A percentile compares a stretch with the other conserved stretches of the same genome.
Evolutionary conservation across 2,113 vertebrate genomes (phyloP).

Genomic region (Phrynocephalus versicolor): DNA sequence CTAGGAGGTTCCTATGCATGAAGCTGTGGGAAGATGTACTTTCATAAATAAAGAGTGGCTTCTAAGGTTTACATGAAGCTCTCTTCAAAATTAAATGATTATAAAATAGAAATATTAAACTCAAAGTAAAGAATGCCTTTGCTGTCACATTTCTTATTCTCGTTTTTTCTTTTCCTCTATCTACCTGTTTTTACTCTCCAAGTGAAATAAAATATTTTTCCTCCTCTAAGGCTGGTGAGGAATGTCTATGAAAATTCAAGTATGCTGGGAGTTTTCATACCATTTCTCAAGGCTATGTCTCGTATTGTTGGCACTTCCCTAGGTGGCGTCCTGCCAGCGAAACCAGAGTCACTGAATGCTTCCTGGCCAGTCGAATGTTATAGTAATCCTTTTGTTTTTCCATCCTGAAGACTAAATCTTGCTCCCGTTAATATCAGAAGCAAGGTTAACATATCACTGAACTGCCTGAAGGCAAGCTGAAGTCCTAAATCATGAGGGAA

Average conservation of each 20-base stretch:
- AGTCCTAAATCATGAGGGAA: conserved; percentile 25
- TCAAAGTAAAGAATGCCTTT: conserved; percentile 22
- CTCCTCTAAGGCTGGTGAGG: conserved; percentile 37
- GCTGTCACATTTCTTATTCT: conserved; percentile 40
- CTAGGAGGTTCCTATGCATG: background rate
- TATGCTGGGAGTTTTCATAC: conserved; percentile 35
- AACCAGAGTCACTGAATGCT: conserved; percentile 14
- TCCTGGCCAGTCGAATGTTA: conserved; percentile 5
- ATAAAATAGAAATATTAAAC: conserved; percentile 23
- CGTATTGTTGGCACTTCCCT: conserved; percentile 23
- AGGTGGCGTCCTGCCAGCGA: conserved; percentile 54
- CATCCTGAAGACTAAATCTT: conserved; percentile 36
- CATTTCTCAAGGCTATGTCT: conserved; percentile 39
- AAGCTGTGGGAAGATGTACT: background rate
- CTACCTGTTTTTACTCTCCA: background rate
- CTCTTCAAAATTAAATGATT: conserved; percentile 13
- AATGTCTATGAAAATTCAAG: conserved; percentile 48
- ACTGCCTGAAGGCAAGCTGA: conserved; percentile 8
- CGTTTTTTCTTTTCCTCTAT: conserved; percentile 25
- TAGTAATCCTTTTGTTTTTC: conserved; percentile 20
- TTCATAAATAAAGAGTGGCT: background rate
- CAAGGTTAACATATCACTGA: conserved; percentile 2
- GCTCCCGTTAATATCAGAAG: background rate
- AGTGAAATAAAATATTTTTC: conserved; percentile 34
- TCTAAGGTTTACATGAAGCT: background rate